A percentile compares a stretch with the other conserved stretches of the same genome.
These are phyloP conservation scores for Dryobates pubescens DNA, from an alignment of 2,797 vertebrate species.

Conservation along the genomic window DNA sequence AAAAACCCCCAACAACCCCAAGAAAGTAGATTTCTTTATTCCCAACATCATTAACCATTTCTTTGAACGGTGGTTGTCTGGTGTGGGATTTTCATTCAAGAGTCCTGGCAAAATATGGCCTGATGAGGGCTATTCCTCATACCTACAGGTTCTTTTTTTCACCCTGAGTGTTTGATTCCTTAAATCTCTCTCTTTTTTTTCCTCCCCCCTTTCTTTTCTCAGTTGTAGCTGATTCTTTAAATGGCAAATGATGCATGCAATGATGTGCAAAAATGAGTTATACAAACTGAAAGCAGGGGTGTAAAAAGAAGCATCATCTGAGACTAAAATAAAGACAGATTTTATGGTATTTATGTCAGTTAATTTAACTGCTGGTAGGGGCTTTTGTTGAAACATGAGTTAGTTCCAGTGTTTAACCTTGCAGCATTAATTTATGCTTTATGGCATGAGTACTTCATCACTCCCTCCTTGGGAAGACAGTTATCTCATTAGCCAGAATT, in stretches of 20 bases:
- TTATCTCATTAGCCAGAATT: constrained; percentile 98
- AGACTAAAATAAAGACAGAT: constrained; percentile 90
- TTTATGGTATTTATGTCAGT: constrained; percentile 96
- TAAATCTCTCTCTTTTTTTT: constrained; percentile 52
- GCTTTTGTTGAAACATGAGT: constrained; percentile 99
- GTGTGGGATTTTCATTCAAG: constrained; percentile 67
- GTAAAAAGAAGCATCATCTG: constrained; percentile 84
- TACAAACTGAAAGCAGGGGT: constrained; percentile 87
- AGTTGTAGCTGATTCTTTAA: constrained; percentile 81
- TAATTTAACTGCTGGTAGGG: constrained; percentile 98
- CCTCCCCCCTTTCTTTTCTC: constrained; percentile 27
- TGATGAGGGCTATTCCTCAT: constrained; percentile 63
- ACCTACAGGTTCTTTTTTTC: constrained; percentile 58
- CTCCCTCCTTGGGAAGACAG: constrained; percentile 97
- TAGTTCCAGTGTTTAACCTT: constrained; percentile 99
- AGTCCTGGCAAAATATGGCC: constrained; percentile 44
- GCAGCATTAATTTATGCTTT: constrained; percentile 98
- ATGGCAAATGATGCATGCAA: constrained; percentile 84
- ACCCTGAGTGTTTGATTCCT: constrained; percentile 72
- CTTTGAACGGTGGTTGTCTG: constrained; percentile 76
- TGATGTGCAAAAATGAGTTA: constrained; percentile 88
- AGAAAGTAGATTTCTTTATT: constrained; percentile 77
- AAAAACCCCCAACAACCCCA: neutral
- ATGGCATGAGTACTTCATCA: constrained; percentile 96
- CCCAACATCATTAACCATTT: constrained; percentile 80